Evolutionary conservation across 2,113 vertebrate genomes (phyloP), one percentile per base, ranked within the genome.

Genomic region (Malurus melanocephalus): DNA sequence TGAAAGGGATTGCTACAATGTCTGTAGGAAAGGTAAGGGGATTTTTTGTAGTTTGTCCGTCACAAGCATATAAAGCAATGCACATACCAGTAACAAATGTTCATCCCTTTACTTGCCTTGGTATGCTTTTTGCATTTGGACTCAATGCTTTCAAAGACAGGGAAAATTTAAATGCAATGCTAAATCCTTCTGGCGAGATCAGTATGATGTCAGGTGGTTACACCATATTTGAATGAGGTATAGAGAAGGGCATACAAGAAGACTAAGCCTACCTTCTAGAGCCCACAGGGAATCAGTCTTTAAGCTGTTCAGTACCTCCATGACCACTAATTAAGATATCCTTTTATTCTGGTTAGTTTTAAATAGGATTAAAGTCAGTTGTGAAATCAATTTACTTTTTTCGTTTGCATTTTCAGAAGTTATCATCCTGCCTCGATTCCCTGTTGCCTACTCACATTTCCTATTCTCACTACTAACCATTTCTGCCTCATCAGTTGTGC

Each of bases 21-120:
- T 97, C 85, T 99, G 99, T 76, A 43, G 59, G 35, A 97, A 97
- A 97, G 98, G 98, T 98, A 96, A 80, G 95, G 1, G 1, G 35
- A 22, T 51, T 42, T 27, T 42, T 64, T 32, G 1, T 33, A 4
- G 51, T 71, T 76, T 74, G 13, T 48, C 48, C 49, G 12, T 67
- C 20, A 10, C 11, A 48, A 40, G 55, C 23, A 51, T 35, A 6
- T 56, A 40, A n/a, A 83, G 13, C 18, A n/a, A n/a, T n/a, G 16
- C 33, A 26, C 15, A 16, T 38, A 5, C 12, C 16, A 59, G 32
- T 13, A 35, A 8, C 3, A 23, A 16, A 7, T 43, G 18, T 49
- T 35, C 33, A 30, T 11, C 56, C 24, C 66, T 52, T 57, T 45
- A 19, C 16, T 61, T 32, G 10, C 16, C 18, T 43, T 53, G 10